Conservation (phyloP, 2,797 vertebrate species). For the Lepilemur ruficaudatus region DNA sequence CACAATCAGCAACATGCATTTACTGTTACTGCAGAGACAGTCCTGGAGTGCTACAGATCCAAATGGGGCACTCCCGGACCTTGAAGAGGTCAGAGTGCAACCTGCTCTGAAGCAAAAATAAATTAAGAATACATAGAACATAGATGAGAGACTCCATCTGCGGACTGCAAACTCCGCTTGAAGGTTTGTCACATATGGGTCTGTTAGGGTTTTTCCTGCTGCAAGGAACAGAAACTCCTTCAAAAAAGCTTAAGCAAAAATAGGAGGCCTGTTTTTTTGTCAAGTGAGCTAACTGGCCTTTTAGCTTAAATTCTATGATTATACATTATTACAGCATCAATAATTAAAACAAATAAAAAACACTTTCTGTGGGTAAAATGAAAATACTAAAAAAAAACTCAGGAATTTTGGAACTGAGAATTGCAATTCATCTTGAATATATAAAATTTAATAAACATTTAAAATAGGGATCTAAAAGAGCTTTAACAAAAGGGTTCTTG, state of each 20-base stretch:
- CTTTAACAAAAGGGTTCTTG: background rate
- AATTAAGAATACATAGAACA: background rate
- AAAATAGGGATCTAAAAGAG: background rate
- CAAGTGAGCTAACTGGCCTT: background rate
- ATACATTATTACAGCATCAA: background rate
- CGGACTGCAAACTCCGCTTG: background rate
- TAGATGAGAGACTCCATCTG: background rate
- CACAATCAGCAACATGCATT: background rate
- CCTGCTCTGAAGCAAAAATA: background rate
- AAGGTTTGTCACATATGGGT: background rate
- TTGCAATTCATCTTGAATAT: background rate
- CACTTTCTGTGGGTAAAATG: background rate
- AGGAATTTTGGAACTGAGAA: background rate
- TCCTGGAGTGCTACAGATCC: background rate
- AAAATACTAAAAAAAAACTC: constrained; percentile 10
- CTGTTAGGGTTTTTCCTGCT: background rate
- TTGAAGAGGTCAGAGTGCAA: background rate
- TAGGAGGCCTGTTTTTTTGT: background rate
- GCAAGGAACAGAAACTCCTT: background rate
- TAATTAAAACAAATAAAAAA: background rate
- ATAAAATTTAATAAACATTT: background rate
- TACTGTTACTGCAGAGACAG: background rate
- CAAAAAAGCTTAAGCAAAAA: background rate
- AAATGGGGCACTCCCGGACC: background rate
- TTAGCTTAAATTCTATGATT: background rate